Evolutionary conservation across 2,113 vertebrate species (phyloP).

Genomic region (Datnioides undecimradiatus): DNA sequence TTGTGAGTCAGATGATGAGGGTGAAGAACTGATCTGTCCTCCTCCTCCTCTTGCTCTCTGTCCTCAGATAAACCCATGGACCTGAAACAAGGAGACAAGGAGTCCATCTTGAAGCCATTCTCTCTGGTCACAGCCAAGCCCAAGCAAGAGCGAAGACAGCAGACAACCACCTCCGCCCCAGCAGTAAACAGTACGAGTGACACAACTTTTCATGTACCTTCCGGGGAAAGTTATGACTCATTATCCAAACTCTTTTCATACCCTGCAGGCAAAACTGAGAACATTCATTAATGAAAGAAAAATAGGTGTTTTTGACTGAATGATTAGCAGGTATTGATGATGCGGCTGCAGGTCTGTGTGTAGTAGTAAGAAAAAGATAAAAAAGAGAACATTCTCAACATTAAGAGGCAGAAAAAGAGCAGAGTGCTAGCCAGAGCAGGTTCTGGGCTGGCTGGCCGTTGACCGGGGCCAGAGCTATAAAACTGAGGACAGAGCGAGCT

Average conservation of each 20-base stretch:
- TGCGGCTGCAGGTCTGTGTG: slow-evolving; percentile 20
- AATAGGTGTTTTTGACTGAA: background rate
- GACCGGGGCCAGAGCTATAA: slow-evolving; percentile 56
- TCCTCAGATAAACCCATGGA: slow-evolving; percentile 79
- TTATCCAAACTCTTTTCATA: background rate
- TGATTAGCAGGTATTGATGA: background rate
- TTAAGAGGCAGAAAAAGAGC: slow-evolving; percentile 7
- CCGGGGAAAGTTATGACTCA: background rate
- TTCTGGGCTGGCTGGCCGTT: slow-evolving; percentile 45
- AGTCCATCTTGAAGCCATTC: slow-evolving; percentile 75
- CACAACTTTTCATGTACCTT: slow-evolving; percentile 5
- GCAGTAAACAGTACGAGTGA: slow-evolving; percentile 69
- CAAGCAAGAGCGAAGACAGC: slow-evolving; percentile 71
- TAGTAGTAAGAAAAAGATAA: background rate
- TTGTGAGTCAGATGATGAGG: slow-evolving; percentile 69
- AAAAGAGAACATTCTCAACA: slow-evolving; percentile 16
- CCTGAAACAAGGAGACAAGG: slow-evolving; percentile 74
- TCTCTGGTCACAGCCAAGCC: slow-evolving; percentile 77
- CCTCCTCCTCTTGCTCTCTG: slow-evolving; percentile 53
- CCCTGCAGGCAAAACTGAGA: background rate
- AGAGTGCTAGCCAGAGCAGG: slow-evolving; percentile 46
- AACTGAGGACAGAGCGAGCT: slow-evolving; percentile 59
- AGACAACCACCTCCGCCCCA: slow-evolving; percentile 66
- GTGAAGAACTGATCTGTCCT: slow-evolving; percentile 63
- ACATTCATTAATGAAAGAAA: background rate